Conservation (phyloP, 2,888 invertebrate genomes). For the Caenorhabditis angaria region DNA sequence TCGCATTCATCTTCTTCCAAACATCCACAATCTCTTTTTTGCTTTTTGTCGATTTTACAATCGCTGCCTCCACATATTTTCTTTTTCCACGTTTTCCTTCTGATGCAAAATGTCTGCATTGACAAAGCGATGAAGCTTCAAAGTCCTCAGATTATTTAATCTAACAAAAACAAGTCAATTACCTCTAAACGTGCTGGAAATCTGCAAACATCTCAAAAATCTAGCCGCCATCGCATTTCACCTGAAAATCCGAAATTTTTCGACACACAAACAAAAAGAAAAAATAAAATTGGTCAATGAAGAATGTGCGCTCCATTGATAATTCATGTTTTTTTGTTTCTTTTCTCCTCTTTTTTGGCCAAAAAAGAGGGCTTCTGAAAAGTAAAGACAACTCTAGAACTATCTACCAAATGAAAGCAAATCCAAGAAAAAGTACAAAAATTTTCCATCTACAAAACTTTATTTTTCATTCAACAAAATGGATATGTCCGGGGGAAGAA, state of each 20-base stretch:
- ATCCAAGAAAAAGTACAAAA: no score
- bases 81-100: conserved; percentile 46
- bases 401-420: no score
- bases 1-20: conserved; percentile 53
- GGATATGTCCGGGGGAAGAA: background rate
- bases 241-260: background rate
- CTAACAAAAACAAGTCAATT: background rate
- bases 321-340: no score
- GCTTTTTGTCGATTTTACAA: conserved; percentile 59
- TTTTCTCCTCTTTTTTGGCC: no score
- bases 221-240: background rate
- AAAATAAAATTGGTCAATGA: background rate
- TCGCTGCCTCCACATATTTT: conserved; percentile 56
- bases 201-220: background rate
- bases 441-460: background rate
- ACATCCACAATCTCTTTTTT: conserved; percentile 56
- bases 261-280: background rate
- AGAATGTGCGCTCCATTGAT: background rate
- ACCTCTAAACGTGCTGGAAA: background rate
- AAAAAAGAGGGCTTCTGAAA: no score
- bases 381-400: no score
- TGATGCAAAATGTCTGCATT: conserved; percentile 29
- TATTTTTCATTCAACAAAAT: conserved; percentile 1
- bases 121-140: background rate
- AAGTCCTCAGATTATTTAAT: conserved; percentile 4